Base-by-base conservation (phyloP, 2,797 vertebrate species). In the Phyllotis vaccarum region DNA sequence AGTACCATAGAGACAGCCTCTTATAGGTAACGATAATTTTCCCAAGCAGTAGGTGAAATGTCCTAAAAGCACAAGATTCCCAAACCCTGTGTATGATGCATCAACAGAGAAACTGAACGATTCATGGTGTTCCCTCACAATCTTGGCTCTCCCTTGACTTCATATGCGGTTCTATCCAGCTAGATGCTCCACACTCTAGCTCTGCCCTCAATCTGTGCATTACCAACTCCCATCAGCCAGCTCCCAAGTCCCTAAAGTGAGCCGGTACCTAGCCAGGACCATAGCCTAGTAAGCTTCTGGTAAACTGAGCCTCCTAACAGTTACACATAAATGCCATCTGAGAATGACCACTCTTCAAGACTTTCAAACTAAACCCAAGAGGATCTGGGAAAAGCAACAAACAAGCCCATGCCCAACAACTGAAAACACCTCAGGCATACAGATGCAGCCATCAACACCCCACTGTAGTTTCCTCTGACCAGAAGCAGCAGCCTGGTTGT, bases 301-400 rank as follows among this genome's bases (percentile, higher is more conserved):
- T 21, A 29, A 86, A 31, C 43, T 79, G 62, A 89, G 54, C 29
- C 86, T 24, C 37, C 40, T n/a, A 46, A 64, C 1, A 22, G 60
- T 37, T 37, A 81, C 0, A 62, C 21, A 80, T 40, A 85, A 58
- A 34, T 17, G 58, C 80, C 91, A 79, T 56, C 79, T 79, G 68
- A 87, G 58, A 75, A 95, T 68, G 68, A 91, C 62, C 27, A 83
- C 9, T 21, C n/a, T 58, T 46, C 6, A 43, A 80, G 89, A 46
- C 66, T 56, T 90, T 91, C 52, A 80, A 91, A 91, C 29, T 76
- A 83, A 91, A 91, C 34, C 54, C 54, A 91, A 94, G 64, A 89
- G 46, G 70, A 78, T n/a, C 27, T 75, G 74, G 37, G 76, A 92
- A 82, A 58, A 52, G 75, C 14, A 70, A 58, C 29, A 40, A 34